Conservation (phyloP, 2,888 invertebrate genomes). For the Busseola fusca region DNA sequence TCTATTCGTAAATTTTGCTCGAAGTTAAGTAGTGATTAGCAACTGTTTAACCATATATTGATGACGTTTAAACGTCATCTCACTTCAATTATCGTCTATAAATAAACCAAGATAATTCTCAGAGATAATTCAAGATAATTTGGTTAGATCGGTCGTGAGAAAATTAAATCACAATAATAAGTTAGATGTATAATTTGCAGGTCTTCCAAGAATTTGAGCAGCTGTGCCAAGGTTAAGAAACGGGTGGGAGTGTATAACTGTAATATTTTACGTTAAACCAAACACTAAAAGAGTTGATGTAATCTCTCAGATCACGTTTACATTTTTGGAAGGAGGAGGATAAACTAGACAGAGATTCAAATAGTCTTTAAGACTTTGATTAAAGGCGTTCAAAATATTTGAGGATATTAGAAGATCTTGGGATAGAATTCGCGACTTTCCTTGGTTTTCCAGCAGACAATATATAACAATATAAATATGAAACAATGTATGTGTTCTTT, state of each 20-base stretch:
- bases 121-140: background rate
- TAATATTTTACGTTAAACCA: slow-evolving; percentile 2
- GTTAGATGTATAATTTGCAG: background rate
- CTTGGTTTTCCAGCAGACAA: background rate
- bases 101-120: too few species aligned
- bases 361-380: background rate
- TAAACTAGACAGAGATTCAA: background rate
- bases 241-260: background rate
- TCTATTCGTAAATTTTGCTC: too few species aligned
- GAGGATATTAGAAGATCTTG: background rate
- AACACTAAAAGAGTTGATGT: background rate
- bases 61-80: too few species aligned
- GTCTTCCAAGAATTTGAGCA: slow-evolving; percentile 7
- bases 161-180: background rate
- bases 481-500: background rate
- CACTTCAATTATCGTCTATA: too few species aligned
- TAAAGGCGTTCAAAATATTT: background rate
- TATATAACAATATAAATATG: background rate
- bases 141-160: too few species aligned
- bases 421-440: background rate
- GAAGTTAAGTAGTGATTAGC: too few species aligned
- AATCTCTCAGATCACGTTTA: background rate
- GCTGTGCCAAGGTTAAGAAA: slow-evolving; percentile 9
- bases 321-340: background rate
- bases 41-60: too few species aligned